Evolutionary conservation across 2,888 invertebrate genomes (phyloP).

Genomic region (Acleris holmiana): DNA sequence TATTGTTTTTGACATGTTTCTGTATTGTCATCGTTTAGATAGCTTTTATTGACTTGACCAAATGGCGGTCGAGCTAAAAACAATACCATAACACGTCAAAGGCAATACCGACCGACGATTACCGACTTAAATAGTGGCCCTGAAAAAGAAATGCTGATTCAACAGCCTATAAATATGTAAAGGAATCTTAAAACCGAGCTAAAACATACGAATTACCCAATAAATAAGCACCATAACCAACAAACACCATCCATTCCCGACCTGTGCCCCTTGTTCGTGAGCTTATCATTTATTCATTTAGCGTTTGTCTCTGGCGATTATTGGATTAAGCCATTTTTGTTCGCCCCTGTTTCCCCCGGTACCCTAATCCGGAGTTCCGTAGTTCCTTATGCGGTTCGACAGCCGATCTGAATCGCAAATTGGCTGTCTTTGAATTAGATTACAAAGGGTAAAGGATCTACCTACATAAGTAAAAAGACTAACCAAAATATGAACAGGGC

Average conservation of each 20-base stretch:
- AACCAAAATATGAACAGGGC: too few species aligned
- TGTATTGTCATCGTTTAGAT: too few species aligned
- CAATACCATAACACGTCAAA: too few species aligned
- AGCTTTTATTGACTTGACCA: too few species aligned
- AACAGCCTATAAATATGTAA: too few species aligned
- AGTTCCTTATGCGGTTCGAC: slow-evolving; percentile 4
- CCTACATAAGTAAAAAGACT: slow-evolving; percentile 5
- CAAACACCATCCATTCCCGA: slow-evolving; percentile 16
- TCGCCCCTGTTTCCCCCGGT: slow-evolving; percentile 19
- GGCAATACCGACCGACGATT: too few species aligned
- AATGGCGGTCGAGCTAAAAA: too few species aligned
- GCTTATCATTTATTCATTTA: slow-evolving; percentile 31
- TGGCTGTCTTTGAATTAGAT: slow-evolving; percentile 41
- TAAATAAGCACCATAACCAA: slow-evolving; percentile 1
- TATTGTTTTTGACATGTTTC: too few species aligned
- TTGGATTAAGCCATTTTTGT: slow-evolving; percentile 32
- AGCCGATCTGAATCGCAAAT: slow-evolving; percentile 54
- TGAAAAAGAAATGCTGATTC: too few species aligned
- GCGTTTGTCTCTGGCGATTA: slow-evolving; percentile 22
- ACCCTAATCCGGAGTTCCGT: slow-evolving; percentile 27
- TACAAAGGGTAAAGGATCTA: slow-evolving; percentile 42
- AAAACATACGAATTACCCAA: not conserved
- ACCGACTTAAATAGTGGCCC: too few species aligned
- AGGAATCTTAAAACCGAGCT: too few species aligned
- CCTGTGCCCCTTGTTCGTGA: not conserved